These are phyloP conservation scores for Galendromus occidentalis DNA, from an alignment of 1,140 invertebrate species.

Conservation along the genomic window DNA sequence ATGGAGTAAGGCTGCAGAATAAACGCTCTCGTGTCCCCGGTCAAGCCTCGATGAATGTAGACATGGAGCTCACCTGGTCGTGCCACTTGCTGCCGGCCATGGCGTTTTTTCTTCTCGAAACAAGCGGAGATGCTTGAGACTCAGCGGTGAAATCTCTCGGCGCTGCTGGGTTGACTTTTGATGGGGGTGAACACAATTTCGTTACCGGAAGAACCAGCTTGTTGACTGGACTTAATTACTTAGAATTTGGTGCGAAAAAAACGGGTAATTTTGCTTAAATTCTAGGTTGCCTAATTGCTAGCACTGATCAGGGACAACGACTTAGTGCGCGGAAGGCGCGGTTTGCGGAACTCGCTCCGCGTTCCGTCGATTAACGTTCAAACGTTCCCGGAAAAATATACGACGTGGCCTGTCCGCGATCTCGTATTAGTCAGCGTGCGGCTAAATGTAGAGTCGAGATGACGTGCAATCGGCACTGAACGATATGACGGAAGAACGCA, in stretches of 20 bases:
- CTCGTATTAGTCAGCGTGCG: too few relatives aligned
- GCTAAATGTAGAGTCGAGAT: too few relatives aligned
- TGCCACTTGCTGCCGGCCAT: constrained; percentile 11
- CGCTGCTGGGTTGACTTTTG: constrained; percentile 5
- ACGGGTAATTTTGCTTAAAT: constrained; percentile 11
- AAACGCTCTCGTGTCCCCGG: too few relatives aligned
- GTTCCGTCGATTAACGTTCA: too few relatives aligned
- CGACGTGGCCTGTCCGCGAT: too few relatives aligned
- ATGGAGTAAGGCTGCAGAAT: too few relatives aligned
- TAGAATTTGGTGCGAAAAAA: constrained; percentile 9
- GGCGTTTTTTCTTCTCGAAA: background rate
- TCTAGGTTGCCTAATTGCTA: constrained; percentile 11
- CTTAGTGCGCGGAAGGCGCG: constrained; percentile 10
- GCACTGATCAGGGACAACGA: constrained; percentile 12
- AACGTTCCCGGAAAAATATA: too few relatives aligned
- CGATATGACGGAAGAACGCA: too few relatives aligned
- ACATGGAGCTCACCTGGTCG: background rate
- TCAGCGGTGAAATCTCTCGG: background rate
- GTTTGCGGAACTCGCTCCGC: background rate
- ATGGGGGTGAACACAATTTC: background rate
- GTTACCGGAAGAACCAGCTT: constrained; percentile 4
- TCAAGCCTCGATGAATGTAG: too few relatives aligned
- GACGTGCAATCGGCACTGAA: too few relatives aligned
- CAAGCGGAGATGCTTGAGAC: background rate
- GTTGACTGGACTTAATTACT: background rate